Conservation (phyloP, 2,888 invertebrate genomes). For the Meganola albula region DNA sequence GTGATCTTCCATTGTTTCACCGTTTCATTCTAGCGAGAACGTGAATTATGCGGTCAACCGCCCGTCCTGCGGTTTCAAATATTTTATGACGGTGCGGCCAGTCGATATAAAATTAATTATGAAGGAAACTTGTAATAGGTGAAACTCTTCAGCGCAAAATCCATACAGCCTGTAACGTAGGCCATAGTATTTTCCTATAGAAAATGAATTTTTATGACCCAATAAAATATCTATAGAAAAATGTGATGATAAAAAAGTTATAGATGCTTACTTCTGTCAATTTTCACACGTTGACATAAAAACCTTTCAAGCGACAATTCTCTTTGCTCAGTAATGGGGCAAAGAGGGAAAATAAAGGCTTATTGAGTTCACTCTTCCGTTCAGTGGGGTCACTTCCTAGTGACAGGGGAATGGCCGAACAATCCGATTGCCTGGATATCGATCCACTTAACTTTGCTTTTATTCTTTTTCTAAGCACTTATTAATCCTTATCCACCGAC, state of each 20-base stretch:
- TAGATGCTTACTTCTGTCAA: no score
- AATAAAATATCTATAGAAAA: slow-evolving; percentile 13
- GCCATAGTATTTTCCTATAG: no score
- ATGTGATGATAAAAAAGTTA: slow-evolving; percentile 6
- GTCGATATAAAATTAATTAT: no score
- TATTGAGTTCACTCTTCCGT: slow-evolving; percentile 55
- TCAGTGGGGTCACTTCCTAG: slow-evolving; percentile 63
- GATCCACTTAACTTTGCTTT: slow-evolving; percentile 46
- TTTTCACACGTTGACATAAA: slow-evolving; percentile 16
- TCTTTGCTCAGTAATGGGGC: slow-evolving; percentile 25
- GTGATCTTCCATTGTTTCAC: no score
- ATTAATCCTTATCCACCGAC: slow-evolving; percentile 13
- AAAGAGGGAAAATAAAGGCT: slow-evolving; percentile 44
- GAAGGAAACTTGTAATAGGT: no score
- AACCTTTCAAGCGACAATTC: slow-evolving; percentile 14
- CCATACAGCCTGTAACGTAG: no score
- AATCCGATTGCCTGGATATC: slow-evolving; percentile 58
- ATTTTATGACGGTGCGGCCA: no score
- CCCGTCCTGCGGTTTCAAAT: no score
- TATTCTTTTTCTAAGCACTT: slow-evolving; percentile 11
- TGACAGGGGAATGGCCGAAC: slow-evolving; percentile 45
- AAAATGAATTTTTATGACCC: no score
- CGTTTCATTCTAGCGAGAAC: no score
- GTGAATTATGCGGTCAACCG: no score
- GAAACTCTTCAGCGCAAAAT: no score